A percentile compares a stretch with the other conserved stretches of the same genome.
These are phyloP conservation scores for Creontiades dilutus DNA, from an alignment of 2,888 invertebrate genomes.

Conservation along the genomic window DNA sequence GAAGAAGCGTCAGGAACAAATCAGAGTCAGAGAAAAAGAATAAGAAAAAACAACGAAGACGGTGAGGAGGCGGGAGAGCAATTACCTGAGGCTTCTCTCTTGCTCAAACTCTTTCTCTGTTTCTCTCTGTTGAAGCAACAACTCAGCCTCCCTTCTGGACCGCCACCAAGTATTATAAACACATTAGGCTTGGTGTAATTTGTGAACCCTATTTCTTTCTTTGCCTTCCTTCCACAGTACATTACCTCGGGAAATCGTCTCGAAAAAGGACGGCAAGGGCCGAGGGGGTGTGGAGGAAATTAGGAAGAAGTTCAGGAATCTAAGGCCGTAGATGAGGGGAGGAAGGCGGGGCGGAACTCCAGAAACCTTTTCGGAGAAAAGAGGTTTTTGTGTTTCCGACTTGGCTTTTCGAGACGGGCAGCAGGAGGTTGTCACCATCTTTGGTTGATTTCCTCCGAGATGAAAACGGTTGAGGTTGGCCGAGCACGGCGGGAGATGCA, in stretches of 20 bases:
- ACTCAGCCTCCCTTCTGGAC: constrained; percentile 38
- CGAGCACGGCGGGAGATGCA: neutral
- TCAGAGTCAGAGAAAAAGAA: constrained; percentile 62
- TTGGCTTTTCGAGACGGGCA: neutral
- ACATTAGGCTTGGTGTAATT: constrained; percentile 74
- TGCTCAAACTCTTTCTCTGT: no score
- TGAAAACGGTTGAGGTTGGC: neutral
- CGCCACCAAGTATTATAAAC: constrained; percentile 73
- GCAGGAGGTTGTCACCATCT: neutral
- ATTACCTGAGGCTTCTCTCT: constrained; percentile 25
- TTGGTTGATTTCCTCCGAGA: neutral
- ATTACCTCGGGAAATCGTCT: constrained; percentile 72
- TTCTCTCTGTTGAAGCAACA: constrained; percentile 49
- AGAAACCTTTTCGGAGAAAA: constrained; percentile 17
- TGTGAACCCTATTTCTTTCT: constrained; percentile 72
- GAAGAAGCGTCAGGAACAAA: constrained; percentile 70
- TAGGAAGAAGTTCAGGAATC: constrained; percentile 31
- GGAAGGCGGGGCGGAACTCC: neutral
- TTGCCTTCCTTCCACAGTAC: constrained; percentile 69
- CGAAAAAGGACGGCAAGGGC: neutral
- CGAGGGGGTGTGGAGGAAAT: constrained; percentile 3
- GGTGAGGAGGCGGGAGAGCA: constrained; percentile 53
- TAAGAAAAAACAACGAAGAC: constrained; percentile 50
- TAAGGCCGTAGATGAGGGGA: neutral
- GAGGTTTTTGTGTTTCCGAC: constrained; percentile 16